Percentiles rank a stretch among this genome's conserved stretches.
phyloP scores from a whole-genome alignment of 1,140 invertebrate species.

The Drosophila quadrilineata region DNA sequence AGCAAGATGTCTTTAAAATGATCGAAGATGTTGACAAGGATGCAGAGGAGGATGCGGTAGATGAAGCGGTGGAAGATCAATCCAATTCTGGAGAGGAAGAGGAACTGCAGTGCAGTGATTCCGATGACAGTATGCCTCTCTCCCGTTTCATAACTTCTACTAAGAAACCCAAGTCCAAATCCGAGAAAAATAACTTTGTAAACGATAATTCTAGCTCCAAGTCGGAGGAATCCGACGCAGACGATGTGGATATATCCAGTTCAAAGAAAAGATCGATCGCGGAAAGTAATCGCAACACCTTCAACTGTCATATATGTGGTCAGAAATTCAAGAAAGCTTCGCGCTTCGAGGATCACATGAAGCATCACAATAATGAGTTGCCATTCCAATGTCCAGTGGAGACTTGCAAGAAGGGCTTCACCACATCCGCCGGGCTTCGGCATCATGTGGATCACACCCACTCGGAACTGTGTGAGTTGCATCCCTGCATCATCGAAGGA shows the following conservation, averaged over 20 bases:
- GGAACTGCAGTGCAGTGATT: too few species aligned
- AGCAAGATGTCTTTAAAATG: constrained; percentile 77
- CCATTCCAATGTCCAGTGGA: constrained; percentile 68
- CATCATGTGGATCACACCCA: constrained; percentile 70
- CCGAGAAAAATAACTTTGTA: too few species aligned
- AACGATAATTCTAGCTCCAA: too few species aligned
- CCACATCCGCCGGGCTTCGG: constrained; percentile 56
- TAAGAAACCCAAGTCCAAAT: too few species aligned
- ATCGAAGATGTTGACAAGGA: constrained; percentile 67
- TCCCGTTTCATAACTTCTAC: too few species aligned
- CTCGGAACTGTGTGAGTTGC: constrained; percentile 51
- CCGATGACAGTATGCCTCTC: too few species aligned
- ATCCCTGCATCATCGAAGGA: constrained; percentile 60
- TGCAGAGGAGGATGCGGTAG: constrained; percentile 30
- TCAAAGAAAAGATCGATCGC: too few species aligned
- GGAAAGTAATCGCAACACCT: constrained; percentile 39
- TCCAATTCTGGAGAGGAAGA: too few species aligned
- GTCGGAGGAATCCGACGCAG: too few species aligned
- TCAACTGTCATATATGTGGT: constrained; percentile 71
- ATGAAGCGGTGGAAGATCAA: constrained; percentile 19
- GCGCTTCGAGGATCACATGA: constrained; percentile 71
- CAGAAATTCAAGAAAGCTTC: constrained; percentile 66
- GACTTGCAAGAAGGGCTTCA: constrained; percentile 69
- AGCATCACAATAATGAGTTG: constrained; percentile 65
- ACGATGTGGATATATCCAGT: too few species aligned